Evolutionary conservation across 2,113 vertebrate genomes (phyloP), one percentile per base, ranked within the genome.

Genomic region (Anoplopoma fimbria): DNA sequence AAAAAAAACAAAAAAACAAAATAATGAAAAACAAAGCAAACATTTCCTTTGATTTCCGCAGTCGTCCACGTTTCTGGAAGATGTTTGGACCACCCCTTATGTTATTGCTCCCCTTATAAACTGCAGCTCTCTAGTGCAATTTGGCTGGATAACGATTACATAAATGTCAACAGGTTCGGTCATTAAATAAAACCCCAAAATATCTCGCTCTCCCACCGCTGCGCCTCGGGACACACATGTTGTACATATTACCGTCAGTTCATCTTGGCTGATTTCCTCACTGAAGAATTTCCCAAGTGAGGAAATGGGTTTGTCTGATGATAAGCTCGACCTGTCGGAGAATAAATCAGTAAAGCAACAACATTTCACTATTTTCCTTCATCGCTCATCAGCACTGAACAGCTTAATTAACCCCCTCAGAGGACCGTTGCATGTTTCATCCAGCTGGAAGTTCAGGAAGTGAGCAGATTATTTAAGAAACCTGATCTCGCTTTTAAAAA

Each of bases 131-230:
- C 75, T 51, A 6, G 40, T 62, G 40, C 10, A 76, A 42, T 86
- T 61, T 78, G n/a, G 77, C 51, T 55, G 40, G 29, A 36, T 82
- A 74, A 77, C 14, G 29, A 69, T 86, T 76, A 65, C 79, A 81
- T 67, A 79, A 89, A 85, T 61, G 82, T 91, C 79, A 81, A 74
- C 84, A 34, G 13, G 2, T 47, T 76, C 49, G 23, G 60, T 47
- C 75, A 71, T 90, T 86, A 82, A 79, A 80, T 55, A 49, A n/a
- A 73, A 77, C 51, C 70, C 21, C 47, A 23, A 36, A 51, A 73
- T n/a, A 75, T 72, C 68, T 34, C 25, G 2, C 84, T 33, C 63
- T 69, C 60, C 74, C 77, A 67, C 73, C 19, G 2, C 79, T 33
- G 38, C 0, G 61, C 73, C 36, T 25, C 2, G 31, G 25, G 7